Evolutionary conservation across 1,140 invertebrate genomes (phyloP).

Genomic region (Saccostrea echinata): DNA sequence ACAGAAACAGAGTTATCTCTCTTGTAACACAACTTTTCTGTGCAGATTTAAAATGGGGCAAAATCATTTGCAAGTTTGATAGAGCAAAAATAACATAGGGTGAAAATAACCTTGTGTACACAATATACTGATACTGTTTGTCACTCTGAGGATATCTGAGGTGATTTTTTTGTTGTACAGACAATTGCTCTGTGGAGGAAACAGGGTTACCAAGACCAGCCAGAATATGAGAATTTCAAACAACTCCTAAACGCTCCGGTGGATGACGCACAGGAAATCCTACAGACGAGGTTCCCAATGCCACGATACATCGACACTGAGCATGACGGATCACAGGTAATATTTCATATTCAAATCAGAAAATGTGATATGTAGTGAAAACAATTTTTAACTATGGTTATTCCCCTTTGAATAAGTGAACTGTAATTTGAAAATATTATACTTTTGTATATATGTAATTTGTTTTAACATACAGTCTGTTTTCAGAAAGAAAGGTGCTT

Average conservation of each 20-base stretch:
- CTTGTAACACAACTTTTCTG: too few relatives aligned
- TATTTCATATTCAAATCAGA: background rate
- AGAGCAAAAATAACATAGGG: too few relatives aligned
- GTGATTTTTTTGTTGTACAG: conserved; percentile 80
- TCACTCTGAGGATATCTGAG: background rate
- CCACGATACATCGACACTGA: conserved; percentile 99
- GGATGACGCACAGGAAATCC: conserved; percentile 98
- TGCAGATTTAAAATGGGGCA: too few relatives aligned
- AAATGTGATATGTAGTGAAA: too few relatives aligned
- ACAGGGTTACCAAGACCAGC: conserved; percentile 95
- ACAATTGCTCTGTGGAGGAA: conserved; percentile 98
- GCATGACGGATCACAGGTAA: conserved; percentile 94
- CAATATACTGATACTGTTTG: too few relatives aligned
- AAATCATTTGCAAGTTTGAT: too few relatives aligned
- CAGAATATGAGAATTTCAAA: conserved; percentile 98
- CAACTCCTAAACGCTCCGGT: conserved; percentile 97
- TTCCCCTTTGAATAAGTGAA: too few relatives aligned
- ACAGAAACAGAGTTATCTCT: too few relatives aligned
- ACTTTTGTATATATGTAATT: too few relatives aligned
- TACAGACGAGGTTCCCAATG: conserved; percentile 97
- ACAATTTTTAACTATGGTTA: too few relatives aligned
- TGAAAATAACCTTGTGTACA: background rate
- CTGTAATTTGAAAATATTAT: too few relatives aligned
- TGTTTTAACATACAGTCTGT: too few relatives aligned
- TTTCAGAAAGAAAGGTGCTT: background rate